phyloP scores from a whole-genome alignment of 1,140 invertebrate species.

The Ips nitidus region DNA sequence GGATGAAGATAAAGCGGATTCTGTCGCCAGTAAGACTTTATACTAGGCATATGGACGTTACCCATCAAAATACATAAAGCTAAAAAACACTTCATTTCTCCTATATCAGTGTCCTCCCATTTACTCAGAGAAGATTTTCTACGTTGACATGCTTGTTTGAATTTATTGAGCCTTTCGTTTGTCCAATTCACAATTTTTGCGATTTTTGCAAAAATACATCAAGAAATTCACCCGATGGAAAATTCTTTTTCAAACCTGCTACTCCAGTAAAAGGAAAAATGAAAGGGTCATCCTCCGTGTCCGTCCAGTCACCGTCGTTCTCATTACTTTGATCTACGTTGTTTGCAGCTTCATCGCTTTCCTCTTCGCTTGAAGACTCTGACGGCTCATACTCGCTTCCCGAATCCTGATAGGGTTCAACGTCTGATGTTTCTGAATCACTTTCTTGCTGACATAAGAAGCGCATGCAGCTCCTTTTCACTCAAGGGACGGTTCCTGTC shows the following conservation, averaged over 20 bases:
- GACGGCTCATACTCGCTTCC: not conserved
- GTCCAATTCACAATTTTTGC: not conserved
- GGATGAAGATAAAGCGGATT: conserved; percentile 13
- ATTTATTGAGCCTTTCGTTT: not conserved
- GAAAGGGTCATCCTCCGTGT: not conserved
- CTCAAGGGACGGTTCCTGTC: too few species aligned
- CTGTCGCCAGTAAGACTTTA: conserved; percentile 12
- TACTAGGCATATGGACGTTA: conserved; percentile 3
- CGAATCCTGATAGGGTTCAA: not conserved
- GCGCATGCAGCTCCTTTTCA: too few species aligned
- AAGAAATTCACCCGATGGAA: not conserved
- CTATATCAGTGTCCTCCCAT: not conserved
- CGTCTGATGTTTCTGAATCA: not conserved
- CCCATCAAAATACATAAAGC: conserved; percentile 17
- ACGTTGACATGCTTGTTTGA: not conserved
- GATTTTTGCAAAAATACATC: not conserved
- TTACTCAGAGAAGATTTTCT: not conserved
- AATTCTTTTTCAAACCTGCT: not conserved
- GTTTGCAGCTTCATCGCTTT: not conserved
- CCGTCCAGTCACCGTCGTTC: not conserved
- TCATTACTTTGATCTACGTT: conserved; percentile 1
- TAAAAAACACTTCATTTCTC: conserved; percentile 13
- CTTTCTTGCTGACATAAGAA: too few species aligned
- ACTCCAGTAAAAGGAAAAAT: not conserved
- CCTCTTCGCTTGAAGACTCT: not conserved